phyloP scores from a whole-genome alignment of 2,888 invertebrate genomes.

The Gryllus longicercus region DNA sequence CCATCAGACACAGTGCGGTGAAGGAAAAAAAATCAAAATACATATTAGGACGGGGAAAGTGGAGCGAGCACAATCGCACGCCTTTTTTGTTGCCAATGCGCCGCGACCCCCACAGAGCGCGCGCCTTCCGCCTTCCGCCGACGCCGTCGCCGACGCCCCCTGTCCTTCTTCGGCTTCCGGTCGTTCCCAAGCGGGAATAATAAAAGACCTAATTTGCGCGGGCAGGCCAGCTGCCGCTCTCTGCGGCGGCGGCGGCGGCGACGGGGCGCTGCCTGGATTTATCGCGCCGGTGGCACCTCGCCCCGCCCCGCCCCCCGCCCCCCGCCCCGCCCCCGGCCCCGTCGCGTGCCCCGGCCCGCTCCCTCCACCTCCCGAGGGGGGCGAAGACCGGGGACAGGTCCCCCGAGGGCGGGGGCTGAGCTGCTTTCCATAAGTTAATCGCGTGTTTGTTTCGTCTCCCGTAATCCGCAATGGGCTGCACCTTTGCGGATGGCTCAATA shows the following conservation, averaged over 20 bases:
- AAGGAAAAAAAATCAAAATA: too few species aligned
- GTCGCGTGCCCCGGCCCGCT: not conserved
- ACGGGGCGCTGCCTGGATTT: not conserved
- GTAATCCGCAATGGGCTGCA: too few species aligned
- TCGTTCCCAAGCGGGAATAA: constrained; percentile 3
- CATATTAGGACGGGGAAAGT: too few species aligned
- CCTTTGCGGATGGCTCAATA: too few species aligned
- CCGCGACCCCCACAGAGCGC: not conserved
- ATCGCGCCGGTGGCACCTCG: not conserved
- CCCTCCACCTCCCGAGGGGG: not conserved
- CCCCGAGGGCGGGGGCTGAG: too few species aligned
- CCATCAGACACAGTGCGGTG: too few species aligned
- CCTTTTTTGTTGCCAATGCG: not conserved
- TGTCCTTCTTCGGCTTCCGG: not conserved
- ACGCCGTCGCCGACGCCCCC: not conserved
- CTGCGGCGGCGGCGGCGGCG: not conserved
- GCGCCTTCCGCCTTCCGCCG: not conserved
- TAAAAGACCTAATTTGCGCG: constrained; percentile 9
- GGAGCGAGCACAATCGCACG: too few species aligned
- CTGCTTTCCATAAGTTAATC: too few species aligned
- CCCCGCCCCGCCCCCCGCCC: not conserved
- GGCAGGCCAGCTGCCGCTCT: not conserved
- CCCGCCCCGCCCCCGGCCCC: not conserved
- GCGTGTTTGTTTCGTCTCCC: too few species aligned
- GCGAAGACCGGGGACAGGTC: too few species aligned